Percentiles rank a stretch among this genome's conserved stretches.
Conservation (phyloP, 2,888 invertebrate species). For the Sepiola atlantica region DNA sequence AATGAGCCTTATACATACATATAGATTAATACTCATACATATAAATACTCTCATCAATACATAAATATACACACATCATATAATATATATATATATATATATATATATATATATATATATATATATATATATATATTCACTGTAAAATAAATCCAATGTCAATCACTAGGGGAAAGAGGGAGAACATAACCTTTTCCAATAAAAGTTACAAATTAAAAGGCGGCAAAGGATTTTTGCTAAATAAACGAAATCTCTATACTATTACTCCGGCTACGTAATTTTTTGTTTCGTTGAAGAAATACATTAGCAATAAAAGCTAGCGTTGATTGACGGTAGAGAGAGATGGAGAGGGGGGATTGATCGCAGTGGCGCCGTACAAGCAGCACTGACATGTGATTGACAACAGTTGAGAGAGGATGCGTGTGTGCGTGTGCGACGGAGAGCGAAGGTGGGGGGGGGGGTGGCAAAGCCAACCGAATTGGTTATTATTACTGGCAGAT, state of each 20-base stretch:
- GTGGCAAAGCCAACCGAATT: too few species aligned
- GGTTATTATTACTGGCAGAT: not conserved
- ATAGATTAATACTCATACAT: too few species aligned
- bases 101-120: not conserved
- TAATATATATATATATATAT: not conserved
- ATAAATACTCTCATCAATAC: too few species aligned
- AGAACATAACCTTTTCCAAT: too few species aligned
- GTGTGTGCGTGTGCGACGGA: not conserved
- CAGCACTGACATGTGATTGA: conserved; percentile 72
- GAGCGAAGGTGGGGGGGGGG: not conserved
- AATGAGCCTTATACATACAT: too few species aligned
- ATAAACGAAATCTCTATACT: not conserved
- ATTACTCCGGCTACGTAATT: conserved; percentile 52
- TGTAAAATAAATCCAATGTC: not conserved
- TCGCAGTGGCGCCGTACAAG: conserved; percentile 71
- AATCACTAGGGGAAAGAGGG: too few species aligned
- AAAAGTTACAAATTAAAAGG: not conserved
- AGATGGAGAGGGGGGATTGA: conserved; percentile 69
- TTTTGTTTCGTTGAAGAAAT: conserved; percentile 72
- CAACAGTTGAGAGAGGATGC: conserved; percentile 59
- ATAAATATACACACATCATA: too few species aligned
- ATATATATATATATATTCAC: too few species aligned
- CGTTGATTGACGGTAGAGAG: conserved; percentile 68
- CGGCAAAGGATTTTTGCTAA: not conserved
- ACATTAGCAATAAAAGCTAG: conserved; percentile 70